phyloP scores from a whole-genome alignment of 1,140 invertebrate genomes.

The Drosophila albomicans region DNA sequence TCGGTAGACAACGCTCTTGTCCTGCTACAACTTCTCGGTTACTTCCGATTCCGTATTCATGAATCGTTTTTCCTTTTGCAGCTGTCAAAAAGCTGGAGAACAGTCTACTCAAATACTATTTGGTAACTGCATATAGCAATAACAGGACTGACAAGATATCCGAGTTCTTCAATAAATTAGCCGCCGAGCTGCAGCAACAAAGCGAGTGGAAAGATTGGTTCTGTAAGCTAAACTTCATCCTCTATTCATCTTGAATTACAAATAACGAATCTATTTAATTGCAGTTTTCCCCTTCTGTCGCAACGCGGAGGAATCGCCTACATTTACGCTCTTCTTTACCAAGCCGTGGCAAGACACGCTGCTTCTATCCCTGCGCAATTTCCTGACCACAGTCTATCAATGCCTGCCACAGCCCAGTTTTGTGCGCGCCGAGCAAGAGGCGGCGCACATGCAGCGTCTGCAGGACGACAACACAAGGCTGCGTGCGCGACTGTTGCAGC shows the following conservation, averaged over 20 bases:
- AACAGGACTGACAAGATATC: conserved; percentile 93
- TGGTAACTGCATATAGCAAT: conserved; percentile 93
- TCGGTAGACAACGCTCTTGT: no score
- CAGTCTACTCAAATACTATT: conserved; percentile 94
- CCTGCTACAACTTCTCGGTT: no score
- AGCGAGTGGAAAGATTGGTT: conserved; percentile 99
- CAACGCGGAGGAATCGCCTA: conserved; percentile 95
- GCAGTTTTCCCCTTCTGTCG: conserved; percentile 95
- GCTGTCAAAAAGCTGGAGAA: conserved; percentile 95
- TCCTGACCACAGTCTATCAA: conserved; percentile 95
- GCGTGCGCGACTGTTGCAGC: conserved; percentile 86
- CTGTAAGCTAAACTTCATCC: conserved; percentile 87
- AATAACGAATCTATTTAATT: conserved; percentile 58
- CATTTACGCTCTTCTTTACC: conserved; percentile 95
- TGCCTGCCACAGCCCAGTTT: conserved; percentile 94
- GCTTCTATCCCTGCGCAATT: conserved; percentile 96
- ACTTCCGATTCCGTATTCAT: no score
- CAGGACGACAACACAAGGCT: conserved; percentile 93
- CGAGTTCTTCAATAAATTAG: conserved; percentile 96
- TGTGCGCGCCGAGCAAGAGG: conserved; percentile 94
- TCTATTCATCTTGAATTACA: not conserved
- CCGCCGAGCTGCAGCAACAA: conserved; percentile 94
- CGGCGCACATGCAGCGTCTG: conserved; percentile 90
- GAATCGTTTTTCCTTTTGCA: conserved; percentile 55
- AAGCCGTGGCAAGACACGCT: conserved; percentile 98